Base-by-base conservation (phyloP, 2,888 invertebrate species). In the Caradrina clavipalpis region DNA sequence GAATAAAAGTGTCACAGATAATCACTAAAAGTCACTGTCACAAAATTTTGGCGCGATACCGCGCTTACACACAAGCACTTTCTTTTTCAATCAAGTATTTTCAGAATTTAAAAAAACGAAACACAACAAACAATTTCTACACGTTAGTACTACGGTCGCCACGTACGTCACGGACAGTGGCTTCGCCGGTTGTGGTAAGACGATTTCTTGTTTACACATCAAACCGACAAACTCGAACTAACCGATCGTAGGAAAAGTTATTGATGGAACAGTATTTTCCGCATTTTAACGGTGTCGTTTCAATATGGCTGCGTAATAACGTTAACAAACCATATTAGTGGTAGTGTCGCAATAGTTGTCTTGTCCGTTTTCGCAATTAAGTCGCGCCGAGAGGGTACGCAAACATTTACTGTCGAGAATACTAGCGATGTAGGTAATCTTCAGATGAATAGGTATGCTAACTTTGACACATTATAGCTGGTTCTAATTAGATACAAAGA, bases 151-250 rank as follows among this genome's bases (percentile, higher is more conserved):
- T 70, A 79, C 87, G 87, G 88, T 84, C 83, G 94, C 95, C 95
- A 95, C 95, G 95, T 94, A 88, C 92, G 89, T 66, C 76, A 73
- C 90, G 91, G 89, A 81, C 92, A 83, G 94, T 93, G 95, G 95
- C 94, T 91, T 87, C 87, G 90, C 94, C 94, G 94, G 92, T 92
- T 94, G 89, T 95, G 93, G 80, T 92, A 82, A 84, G 83, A 80
- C 87, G 88, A 86, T 89, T 91, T 92, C 92, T 92, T 93, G 93
- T 93, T 94, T 94, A 93, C 92, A 89, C 87, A 88, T 85, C 88
- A 86, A 83, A 82, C 69, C 74, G 72, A 85, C 84, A 86, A 86
- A 85, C 86, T 80, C 72, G 78, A 86, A 81, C 83, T 90, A 94
- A 84, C 91, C 94, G 90, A 88, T 87, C 89, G 86, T 84, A 83